These are phyloP conservation scores for Danio kyathit DNA, from an alignment of 2,797 vertebrate species.

Conservation along the genomic window DNA sequence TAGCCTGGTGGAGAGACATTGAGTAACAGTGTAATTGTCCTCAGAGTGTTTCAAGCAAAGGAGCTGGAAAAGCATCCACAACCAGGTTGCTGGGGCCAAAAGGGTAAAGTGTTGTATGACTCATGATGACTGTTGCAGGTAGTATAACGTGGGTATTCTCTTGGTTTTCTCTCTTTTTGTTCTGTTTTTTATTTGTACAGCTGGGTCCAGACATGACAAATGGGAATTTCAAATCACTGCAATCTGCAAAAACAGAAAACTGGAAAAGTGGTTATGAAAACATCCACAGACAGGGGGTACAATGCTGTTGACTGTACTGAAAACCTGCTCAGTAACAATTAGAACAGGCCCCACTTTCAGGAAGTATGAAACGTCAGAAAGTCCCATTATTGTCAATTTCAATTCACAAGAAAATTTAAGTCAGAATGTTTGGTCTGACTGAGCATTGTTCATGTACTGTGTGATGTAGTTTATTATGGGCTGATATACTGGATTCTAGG, in stretches of 20 bases:
- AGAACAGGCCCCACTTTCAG: slow-evolving; percentile 39
- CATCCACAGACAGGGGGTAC: slow-evolving; percentile 44
- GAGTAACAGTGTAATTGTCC: slow-evolving; percentile 86
- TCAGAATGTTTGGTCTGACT: background rate
- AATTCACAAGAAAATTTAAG: slow-evolving; percentile 22
- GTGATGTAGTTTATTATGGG: too few relatives aligned
- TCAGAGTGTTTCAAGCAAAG: slow-evolving; percentile 65
- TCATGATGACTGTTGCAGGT: slow-evolving; percentile 53
- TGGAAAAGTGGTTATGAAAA: slow-evolving; percentile 61
- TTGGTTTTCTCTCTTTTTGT: slow-evolving; percentile 22
- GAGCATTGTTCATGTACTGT: background rate
- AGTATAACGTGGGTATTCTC: slow-evolving; percentile 34
- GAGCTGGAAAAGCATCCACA: slow-evolving; percentile 59
- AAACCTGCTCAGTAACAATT: background rate
- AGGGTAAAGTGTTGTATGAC: slow-evolving; percentile 43
- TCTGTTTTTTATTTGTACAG: slow-evolving; percentile 50
- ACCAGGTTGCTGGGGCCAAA: slow-evolving; percentile 43
- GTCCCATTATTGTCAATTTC: slow-evolving; percentile 20
- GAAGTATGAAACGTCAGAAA: slow-evolving; percentile 28
- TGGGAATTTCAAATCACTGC: slow-evolving; percentile 60
- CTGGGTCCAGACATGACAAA: slow-evolving; percentile 52
- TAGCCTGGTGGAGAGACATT: slow-evolving; percentile 78
- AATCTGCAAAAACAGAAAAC: slow-evolving; percentile 55
- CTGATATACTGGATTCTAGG: too few relatives aligned
- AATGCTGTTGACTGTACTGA: slow-evolving; percentile 38